These are phyloP conservation scores for Synodontis membranacea DNA, from an alignment of 2,113 vertebrate genomes.

Conservation along the genomic window DNA sequence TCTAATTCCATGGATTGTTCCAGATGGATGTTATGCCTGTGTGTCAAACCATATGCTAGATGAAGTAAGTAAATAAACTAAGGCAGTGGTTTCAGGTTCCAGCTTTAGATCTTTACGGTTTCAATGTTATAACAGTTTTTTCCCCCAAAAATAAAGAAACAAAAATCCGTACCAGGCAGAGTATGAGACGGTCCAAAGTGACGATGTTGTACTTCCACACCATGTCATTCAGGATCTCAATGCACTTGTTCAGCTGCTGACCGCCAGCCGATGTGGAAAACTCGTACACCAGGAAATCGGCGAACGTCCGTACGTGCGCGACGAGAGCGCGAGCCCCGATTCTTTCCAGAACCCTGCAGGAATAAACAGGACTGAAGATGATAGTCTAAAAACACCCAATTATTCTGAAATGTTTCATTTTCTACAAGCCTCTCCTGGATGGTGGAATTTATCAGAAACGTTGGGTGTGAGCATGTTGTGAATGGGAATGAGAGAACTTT, in stretches of 20 bases:
- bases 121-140: not conserved
- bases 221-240: constrained; percentile 99
- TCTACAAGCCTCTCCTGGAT: not conserved
- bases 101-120: not conserved
- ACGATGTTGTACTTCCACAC: constrained; percentile 99
- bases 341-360: constrained; percentile 87
- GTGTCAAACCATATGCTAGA: not conserved
- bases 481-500: not conserved
- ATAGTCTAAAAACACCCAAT: not conserved
- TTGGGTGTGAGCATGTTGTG: not conserved
- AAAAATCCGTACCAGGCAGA: constrained; percentile 86
- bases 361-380: not conserved
- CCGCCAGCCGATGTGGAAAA: constrained; percentile 97
- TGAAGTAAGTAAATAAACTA: not conserved
- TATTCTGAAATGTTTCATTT: not conserved
- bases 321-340: constrained; percentile 95
- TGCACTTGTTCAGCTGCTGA: constrained; percentile 98
- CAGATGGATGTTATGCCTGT: too few species aligned
- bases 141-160: too few species aligned
- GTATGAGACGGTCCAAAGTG: constrained; percentile 91
- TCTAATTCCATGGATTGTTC: too few species aligned
- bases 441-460: not conserved
- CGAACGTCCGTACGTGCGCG: constrained; percentile 95
- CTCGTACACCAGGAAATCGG: constrained; percentile 97
- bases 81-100: not conserved